phyloP scores from a whole-genome alignment of 2,888 invertebrate genomes.

The Andrena flavipes region DNA sequence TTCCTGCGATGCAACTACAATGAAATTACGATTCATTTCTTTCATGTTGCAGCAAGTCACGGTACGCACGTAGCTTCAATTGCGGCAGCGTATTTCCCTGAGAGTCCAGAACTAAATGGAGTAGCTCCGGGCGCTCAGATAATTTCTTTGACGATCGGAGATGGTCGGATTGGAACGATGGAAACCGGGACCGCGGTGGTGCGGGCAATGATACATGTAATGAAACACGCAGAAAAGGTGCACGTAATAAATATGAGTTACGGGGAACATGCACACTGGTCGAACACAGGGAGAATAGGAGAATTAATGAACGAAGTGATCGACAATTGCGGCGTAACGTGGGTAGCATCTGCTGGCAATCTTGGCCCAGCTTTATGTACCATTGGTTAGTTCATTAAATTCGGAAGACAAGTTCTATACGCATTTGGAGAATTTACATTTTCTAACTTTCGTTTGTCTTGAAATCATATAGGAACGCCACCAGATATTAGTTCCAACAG shows the following conservation, averaged over 20 bases:
- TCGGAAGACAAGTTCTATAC: neutral
- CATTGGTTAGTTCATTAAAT: constrained; percentile 87
- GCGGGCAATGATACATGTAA: constrained; percentile 95
- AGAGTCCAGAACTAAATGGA: constrained; percentile 95
- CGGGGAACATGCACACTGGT: constrained; percentile 97
- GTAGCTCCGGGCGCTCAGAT: constrained; percentile 98
- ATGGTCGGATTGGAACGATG: constrained; percentile 96
- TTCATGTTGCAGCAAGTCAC: constrained; percentile 91
- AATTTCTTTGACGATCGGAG: constrained; percentile 97
- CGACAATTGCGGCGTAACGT: constrained; percentile 95
- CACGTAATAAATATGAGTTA: constrained; percentile 99
- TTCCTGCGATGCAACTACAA: neutral
- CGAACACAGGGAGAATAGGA: constrained; percentile 94
- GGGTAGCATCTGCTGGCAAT: constrained; percentile 98
- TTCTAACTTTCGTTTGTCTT: constrained; percentile 67
- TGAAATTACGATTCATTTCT: constrained; percentile 1
- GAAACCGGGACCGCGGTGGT: constrained; percentile 98
- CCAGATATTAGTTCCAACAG: constrained; percentile 93
- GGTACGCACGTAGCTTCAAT: constrained; percentile 99
- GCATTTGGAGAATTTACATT: neutral
- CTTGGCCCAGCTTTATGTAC: constrained; percentile 96
- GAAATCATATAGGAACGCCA: constrained; percentile 86
- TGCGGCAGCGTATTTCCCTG: constrained; percentile 95
- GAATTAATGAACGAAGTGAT: constrained; percentile 95
- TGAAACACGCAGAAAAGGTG: constrained; percentile 88